phyloP scores from a whole-genome alignment of 2,888 invertebrate genomes.

The Melanargia galathea region DNA sequence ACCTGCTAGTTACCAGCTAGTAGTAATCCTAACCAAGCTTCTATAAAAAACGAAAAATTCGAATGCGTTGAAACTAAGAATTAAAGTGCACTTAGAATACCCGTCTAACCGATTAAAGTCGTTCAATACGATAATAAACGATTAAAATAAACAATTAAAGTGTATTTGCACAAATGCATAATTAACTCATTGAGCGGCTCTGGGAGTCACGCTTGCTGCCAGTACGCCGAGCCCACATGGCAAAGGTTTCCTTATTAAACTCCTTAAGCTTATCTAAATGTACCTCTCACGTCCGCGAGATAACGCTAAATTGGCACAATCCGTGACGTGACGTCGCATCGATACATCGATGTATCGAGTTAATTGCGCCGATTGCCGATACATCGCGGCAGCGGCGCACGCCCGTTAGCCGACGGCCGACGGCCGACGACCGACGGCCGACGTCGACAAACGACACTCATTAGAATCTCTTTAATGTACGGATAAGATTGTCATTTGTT shows the following conservation, averaged over 20 bases:
- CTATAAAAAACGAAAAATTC: too few species aligned
- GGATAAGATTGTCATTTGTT: conserved; percentile 46
- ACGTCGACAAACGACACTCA: conserved; percentile 21
- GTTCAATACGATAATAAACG: neutral
- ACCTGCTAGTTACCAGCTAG: too few species aligned
- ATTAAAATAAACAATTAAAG: conserved; percentile 16
- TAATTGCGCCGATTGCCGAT: conserved; percentile 52
- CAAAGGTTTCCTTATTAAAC: conserved; percentile 27
- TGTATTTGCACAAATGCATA: conserved; percentile 27
- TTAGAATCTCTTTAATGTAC: conserved; percentile 34
- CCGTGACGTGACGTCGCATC: conserved; percentile 44
- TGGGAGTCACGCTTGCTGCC: conserved; percentile 26
- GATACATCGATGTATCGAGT: conserved; percentile 47
- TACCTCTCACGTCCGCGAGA: conserved; percentile 56
- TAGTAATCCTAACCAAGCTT: too few species aligned
- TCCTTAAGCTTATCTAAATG: conserved; percentile 52
- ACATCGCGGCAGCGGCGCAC: conserved; percentile 34
- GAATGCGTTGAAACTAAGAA: too few species aligned
- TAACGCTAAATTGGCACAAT: conserved; percentile 53
- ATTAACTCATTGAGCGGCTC: conserved; percentile 34
- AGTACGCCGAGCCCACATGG: neutral
- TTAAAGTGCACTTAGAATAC: too few species aligned
- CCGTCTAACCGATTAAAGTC: too few species aligned
- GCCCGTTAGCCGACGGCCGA: conserved; percentile 2
- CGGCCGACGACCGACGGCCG: conserved; percentile 11